Evolutionary conservation across 2,888 invertebrate species (phyloP).

Genomic region (Capitulum mitella): DNA sequence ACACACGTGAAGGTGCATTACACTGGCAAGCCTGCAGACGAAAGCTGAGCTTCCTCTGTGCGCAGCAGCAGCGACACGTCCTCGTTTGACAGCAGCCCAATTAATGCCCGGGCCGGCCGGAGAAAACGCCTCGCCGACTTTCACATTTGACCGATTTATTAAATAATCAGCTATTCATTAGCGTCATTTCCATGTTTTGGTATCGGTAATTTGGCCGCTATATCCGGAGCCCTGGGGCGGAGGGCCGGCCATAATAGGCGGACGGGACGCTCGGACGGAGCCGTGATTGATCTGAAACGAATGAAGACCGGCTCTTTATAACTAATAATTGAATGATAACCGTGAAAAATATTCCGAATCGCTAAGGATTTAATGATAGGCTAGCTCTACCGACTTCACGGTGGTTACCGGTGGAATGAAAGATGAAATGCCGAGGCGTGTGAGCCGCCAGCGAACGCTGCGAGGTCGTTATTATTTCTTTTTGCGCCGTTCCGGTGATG

Average conservation of each 20-base stretch:
- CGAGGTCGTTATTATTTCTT: background rate
- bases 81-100: no score
- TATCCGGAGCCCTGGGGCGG: conserved; percentile 1
- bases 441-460: background rate
- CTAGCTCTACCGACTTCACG: background rate
- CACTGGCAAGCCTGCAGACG: no score
- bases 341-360: conserved; percentile 24
- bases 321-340: conserved; percentile 23
- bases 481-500: background rate
- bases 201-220: background rate
- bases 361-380: conserved; percentile 21
- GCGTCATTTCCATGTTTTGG: conserved; percentile 13
- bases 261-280: background rate
- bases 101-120: no score
- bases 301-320: conserved; percentile 3
- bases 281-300: background rate
- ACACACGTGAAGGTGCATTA: no score
- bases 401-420: background rate
- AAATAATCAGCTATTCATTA: conserved; percentile 26
- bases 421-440: background rate
- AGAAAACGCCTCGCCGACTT: conserved; percentile 15
- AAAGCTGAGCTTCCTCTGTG: no score
- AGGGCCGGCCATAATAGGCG: background rate
- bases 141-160: conserved; percentile 18
- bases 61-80: no score